Conservation (phyloP, 2,113 vertebrate species). For the Vicugna pacos region DNA sequence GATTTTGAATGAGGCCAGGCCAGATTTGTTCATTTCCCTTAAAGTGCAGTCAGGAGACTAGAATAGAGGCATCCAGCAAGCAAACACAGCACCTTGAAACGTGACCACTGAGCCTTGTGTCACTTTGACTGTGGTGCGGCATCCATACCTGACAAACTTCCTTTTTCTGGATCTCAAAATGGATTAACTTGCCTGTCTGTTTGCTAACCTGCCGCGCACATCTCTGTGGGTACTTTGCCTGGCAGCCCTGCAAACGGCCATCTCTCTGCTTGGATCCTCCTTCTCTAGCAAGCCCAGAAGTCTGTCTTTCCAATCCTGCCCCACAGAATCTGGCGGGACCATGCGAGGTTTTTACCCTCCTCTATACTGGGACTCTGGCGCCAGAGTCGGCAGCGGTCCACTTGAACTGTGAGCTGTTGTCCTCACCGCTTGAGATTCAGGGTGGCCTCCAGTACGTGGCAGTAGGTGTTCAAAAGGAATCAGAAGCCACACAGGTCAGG, state of each 20-base stretch:
- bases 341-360: background rate
- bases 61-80: background rate
- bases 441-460: background rate
- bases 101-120: background rate
- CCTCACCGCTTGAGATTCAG: background rate
- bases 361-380: background rate
- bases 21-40: slow-evolving; percentile 9
- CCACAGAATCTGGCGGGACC: background rate
- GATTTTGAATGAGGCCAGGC: background rate
- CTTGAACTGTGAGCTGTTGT: background rate
- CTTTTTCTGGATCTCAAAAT: slow-evolving; percentile 4
- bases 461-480: background rate
- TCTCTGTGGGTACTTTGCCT: background rate
- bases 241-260: background rate
- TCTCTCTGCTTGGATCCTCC: background rate
- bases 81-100: background rate
- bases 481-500: background rate
- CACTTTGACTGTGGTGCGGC: background rate
- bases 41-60: background rate
- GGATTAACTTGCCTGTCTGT: background rate
- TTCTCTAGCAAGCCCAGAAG: background rate
- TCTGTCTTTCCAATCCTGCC: background rate
- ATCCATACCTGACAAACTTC: background rate
- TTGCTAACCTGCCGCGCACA: background rate
- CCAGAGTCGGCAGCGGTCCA: background rate